phyloP scores from a whole-genome alignment of 2,797 vertebrate genomes.

The Lophotriccus pileatus region DNA sequence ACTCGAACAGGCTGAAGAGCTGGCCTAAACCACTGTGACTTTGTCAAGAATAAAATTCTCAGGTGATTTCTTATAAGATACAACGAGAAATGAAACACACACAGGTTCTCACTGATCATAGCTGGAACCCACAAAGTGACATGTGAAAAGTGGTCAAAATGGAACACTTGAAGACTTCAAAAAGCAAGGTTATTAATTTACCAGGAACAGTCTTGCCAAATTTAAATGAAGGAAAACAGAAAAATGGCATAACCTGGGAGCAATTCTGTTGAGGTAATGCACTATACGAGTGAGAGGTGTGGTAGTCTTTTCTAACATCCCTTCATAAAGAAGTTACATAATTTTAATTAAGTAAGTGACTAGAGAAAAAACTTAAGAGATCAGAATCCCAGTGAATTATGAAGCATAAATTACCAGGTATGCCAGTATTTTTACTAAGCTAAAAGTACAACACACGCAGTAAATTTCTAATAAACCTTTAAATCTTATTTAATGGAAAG shows the following conservation, averaged over 20 bases:
- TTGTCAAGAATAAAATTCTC: slow-evolving; percentile 21
- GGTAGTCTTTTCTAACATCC: neutral
- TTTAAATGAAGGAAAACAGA: slow-evolving; percentile 21
- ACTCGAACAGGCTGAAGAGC: neutral
- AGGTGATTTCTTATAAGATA: slow-evolving; percentile 11
- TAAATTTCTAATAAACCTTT: neutral
- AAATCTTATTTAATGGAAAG: neutral
- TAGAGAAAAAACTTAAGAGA: neutral
- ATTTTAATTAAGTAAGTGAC: neutral
- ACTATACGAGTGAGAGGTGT: neutral
- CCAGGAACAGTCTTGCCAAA: neutral
- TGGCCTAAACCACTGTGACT: neutral
- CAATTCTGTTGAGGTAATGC: neutral
- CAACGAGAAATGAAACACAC: neutral
- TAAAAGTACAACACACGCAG: neutral
- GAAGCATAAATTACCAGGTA: neutral
- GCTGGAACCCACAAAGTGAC: slow-evolving; percentile 23
- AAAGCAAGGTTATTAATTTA: slow-evolving; percentile 39
- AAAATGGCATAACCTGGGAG: neutral
- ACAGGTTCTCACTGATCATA: slow-evolving; percentile 19
- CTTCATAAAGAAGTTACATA: neutral
- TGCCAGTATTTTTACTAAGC: neutral
- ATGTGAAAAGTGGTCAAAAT: slow-evolving; percentile 26
- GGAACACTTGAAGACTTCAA: neutral
- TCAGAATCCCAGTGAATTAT: neutral